Conservation (phyloP, 2,797 vertebrate species). For the Vipera latastei region DNA sequence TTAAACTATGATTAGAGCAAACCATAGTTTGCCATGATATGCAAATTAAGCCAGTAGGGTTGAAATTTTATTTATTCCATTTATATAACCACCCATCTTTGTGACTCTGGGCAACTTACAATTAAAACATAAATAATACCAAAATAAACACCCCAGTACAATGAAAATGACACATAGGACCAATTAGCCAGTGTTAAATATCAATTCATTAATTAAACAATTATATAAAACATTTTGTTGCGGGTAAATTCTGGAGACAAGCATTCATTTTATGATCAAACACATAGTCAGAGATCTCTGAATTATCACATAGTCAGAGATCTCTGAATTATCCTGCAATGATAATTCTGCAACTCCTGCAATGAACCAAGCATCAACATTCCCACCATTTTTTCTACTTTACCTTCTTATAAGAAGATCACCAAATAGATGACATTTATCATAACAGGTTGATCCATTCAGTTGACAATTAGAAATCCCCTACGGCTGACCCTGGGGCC, state of each 20-base stretch:
- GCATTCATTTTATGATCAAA: not conserved
- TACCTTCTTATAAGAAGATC: constrained; percentile 39
- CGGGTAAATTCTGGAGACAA: not conserved
- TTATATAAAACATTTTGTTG: not conserved
- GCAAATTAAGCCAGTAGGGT: not conserved
- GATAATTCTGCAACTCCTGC: not conserved
- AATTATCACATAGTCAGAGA: constrained; percentile 7
- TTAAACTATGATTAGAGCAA: not conserved
- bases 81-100: not conserved
- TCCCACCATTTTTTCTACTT: constrained; percentile 33
- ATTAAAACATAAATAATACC: not conserved
- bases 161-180: not conserved
- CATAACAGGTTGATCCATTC: constrained; percentile 66
- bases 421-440: constrained; percentile 74
- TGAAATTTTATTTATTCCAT: not conserved
- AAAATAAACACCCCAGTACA: not conserved
- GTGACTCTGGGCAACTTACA: not conserved
- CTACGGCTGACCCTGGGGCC: constrained; percentile 47
- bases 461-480: constrained; percentile 71
- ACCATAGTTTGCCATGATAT: not conserved
- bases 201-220: not conserved
- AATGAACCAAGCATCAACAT: constrained; percentile 11
- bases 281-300: not conserved
- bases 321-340: too few relatives aligned
- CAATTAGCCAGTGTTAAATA: not conserved